Base-by-base conservation (phyloP, 2,797 vertebrate species). In the Lindbergichthys nudifrons region DNA sequence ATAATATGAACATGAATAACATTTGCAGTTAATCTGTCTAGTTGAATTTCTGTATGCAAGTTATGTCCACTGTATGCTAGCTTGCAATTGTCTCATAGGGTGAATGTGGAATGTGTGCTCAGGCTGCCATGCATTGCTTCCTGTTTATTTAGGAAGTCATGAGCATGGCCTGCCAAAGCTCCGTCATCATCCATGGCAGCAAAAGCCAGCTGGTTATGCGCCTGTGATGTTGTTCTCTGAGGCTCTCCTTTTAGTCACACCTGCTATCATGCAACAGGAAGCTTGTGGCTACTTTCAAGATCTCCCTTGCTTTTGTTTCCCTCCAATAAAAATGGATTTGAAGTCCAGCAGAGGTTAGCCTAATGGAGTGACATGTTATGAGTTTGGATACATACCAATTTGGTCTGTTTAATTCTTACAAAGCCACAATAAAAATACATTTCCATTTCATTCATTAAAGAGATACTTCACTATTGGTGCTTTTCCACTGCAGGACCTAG, bases 261-360 rank as follows among this genome's bases (percentile, higher is more conserved):
- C 56, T 3, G 62, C 57, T 65, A 32, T 75, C 41, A 48, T 75
- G 73, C 68, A 82, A 89, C 70, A 73, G 79, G 87, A 86, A 84
- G 73, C 47, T 32, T 72, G 69, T 23, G 83, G 61, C 75, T 80
- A 41, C 73, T 82, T 65, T 83, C 54, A 57, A 57, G 66, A 72
- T 85, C 72, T 80, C 77, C 82, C 60, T 73, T 84, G 72, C 81
- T 82, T 83, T 84, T 85, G 70, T 85, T 90, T 85, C 60, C 51
- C 60, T 65, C 4, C 11, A 39, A 84, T 65, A 58, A 77, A 77
- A 32, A 53, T 12, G 2, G 45, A 77, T 79, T 83, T 57, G 54
- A 62, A 65, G 51, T 46, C 41, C 71, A 73, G 70, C 39, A 51
- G 79, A 56, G 51, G 30, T 77, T 73, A 70, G 42, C 72, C 56